Conservation (phyloP, 1,140 invertebrate genomes). For the Caenorhabditis inopinata region DNA sequence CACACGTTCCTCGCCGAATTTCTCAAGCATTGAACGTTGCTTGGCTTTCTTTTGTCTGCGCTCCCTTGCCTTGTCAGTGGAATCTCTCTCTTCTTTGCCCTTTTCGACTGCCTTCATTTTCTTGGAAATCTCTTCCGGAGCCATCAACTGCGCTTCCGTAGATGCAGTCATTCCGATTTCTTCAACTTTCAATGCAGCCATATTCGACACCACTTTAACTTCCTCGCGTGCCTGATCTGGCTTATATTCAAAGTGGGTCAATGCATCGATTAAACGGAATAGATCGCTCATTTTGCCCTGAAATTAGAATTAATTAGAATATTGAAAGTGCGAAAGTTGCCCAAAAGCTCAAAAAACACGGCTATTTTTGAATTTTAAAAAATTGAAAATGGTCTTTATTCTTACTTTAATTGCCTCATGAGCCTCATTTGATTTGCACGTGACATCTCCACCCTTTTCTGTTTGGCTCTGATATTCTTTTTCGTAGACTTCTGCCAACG, state of each 20-base stretch:
- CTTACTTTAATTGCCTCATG: slow-evolving; percentile 75
- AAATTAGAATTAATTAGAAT: too few species aligned
- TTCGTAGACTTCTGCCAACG: slow-evolving; percentile 91
- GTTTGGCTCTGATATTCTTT: slow-evolving; percentile 81
- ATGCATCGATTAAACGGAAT: slow-evolving; percentile 84
- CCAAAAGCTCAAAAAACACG: too few species aligned
- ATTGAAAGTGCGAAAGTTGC: too few species aligned
- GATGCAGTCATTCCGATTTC: slow-evolving; percentile 84
- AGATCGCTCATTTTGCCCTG: slow-evolving; percentile 79
- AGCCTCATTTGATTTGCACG: slow-evolving; percentile 74
- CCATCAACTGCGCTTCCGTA: slow-evolving; percentile 81
- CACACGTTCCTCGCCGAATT: slow-evolving; percentile 22
- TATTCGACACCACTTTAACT: slow-evolving; percentile 84
- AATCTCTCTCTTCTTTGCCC: slow-evolving; percentile 78
- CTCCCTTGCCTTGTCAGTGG: slow-evolving; percentile 85
- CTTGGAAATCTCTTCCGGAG: slow-evolving; percentile 84
- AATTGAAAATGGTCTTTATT: too few species aligned
- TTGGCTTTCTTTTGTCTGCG: slow-evolving; percentile 81
- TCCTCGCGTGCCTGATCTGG: slow-evolving; percentile 80
- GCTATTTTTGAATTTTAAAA: too few species aligned
- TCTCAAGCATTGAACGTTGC: slow-evolving; percentile 69
- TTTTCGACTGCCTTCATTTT: slow-evolving; percentile 73
- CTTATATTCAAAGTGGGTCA: slow-evolving; percentile 90
- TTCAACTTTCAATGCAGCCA: slow-evolving; percentile 87
- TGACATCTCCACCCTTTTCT: slow-evolving; percentile 71